Conservation (phyloP, 2,113 vertebrate species). For the Anser brachyrhynchus region DNA sequence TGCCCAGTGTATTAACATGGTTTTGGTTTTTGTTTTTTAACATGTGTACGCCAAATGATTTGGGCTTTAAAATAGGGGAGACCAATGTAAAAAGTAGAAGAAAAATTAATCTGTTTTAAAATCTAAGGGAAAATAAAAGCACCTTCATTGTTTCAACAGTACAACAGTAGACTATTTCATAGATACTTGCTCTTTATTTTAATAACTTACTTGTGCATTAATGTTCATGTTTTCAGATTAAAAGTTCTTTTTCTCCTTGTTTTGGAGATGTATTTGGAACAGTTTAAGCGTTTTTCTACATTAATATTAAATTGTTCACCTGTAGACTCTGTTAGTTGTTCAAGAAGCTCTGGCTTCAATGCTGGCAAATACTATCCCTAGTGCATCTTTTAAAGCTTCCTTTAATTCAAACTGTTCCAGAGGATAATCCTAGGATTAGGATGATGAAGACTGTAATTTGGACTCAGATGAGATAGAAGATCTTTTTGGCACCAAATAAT, state of each 20-base stretch:
- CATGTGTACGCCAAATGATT: not conserved
- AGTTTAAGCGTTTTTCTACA: not conserved
- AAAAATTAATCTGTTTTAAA: not conserved
- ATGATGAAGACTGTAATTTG: not conserved
- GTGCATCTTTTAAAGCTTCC: not conserved
- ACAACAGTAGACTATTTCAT: not conserved
- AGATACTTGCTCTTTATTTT: not conserved
- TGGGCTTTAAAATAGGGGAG: not conserved
- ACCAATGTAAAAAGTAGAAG: not conserved
- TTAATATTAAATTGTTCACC: not conserved
- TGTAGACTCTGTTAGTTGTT: not conserved
- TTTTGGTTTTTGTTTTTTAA: not conserved
- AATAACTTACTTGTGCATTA: not conserved
- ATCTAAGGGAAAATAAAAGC: not conserved
- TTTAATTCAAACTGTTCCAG: constrained; percentile 12
- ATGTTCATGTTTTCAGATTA: not conserved
- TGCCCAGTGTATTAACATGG: not conserved
- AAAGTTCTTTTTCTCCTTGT: not conserved
- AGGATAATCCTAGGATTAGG: constrained; percentile 29
- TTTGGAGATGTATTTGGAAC: not conserved
- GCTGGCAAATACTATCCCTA: not conserved
- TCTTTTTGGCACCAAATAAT: not conserved
- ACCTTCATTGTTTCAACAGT: not conserved
- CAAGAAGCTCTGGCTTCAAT: not conserved
- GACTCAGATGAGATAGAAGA: not conserved